phyloP scores from a whole-genome alignment of 2,113 vertebrate genomes.

The Alethe diademata region DNA sequence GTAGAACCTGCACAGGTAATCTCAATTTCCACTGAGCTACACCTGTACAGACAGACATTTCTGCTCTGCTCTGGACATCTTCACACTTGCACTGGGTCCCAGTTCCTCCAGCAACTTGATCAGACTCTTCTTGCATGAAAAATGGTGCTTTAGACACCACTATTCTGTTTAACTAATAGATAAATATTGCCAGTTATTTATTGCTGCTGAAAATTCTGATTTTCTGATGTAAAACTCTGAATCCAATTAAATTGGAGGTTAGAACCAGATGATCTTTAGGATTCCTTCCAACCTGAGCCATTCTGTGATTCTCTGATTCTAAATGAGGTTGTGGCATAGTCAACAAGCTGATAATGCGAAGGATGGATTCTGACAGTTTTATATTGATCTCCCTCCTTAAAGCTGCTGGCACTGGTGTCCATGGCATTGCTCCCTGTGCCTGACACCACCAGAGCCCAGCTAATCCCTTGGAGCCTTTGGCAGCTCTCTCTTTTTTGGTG shows the following conservation, averaged over 20 bases:
- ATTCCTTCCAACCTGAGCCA: neutral
- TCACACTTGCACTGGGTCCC: neutral
- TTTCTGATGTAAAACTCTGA: neutral
- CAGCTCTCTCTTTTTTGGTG: neutral
- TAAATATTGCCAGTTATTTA: neutral
- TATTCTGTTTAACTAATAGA: neutral
- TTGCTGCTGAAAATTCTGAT: neutral
- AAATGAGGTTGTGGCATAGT: neutral
- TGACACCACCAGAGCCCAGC: neutral
- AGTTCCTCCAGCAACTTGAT: neutral
- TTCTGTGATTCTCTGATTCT: neutral
- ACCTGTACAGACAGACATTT: neutral
- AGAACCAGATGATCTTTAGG: neutral
- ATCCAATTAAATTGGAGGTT: neutral
- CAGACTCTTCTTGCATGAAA: neutral
- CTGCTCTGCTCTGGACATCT: neutral
- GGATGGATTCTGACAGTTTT: neutral
- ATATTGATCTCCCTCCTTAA: neutral
- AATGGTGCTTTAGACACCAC: neutral
- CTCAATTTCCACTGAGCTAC: accelerated
- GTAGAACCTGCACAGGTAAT: neutral
- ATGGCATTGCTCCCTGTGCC: neutral
- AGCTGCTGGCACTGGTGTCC: neutral
- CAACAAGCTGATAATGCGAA: neutral
- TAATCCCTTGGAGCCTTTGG: neutral